These are phyloP conservation scores for Ptyas mucosa DNA, from an alignment of 2,113 vertebrate species.

Conservation along the genomic window DNA sequence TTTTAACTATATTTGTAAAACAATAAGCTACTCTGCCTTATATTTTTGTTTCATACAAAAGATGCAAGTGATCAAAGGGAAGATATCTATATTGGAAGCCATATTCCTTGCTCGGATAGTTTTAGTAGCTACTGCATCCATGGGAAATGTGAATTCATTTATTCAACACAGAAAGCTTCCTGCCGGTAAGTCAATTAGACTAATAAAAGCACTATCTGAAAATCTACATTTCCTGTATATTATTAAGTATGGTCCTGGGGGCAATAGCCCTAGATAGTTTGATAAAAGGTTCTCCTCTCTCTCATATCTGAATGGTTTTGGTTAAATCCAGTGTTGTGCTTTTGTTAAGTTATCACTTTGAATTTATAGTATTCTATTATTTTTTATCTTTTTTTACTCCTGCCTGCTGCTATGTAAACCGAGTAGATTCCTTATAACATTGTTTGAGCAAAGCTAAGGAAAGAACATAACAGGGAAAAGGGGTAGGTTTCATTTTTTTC, in stretches of 20 bases:
- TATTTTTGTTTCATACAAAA: slow-evolving; percentile 61
- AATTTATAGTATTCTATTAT: not conserved
- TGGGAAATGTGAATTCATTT: slow-evolving; percentile 90
- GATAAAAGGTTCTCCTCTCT: not conserved
- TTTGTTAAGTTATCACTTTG: not conserved
- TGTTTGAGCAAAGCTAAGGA: not conserved
- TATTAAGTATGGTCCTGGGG: not conserved
- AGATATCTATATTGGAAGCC: slow-evolving; percentile 84
- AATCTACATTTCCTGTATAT: not conserved
- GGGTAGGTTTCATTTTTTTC: not conserved
- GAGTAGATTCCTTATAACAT: not conserved
- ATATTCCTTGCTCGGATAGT: slow-evolving; percentile 85
- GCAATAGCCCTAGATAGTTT: not conserved
- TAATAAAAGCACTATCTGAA: not conserved
- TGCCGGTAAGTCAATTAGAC: slow-evolving; percentile 81
- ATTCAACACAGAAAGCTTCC: slow-evolving; percentile 84
- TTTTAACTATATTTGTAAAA: not conserved
- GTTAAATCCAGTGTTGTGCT: not conserved
- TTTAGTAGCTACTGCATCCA: slow-evolving; percentile 88
- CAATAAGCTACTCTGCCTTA: slow-evolving; percentile 2
- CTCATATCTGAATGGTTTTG: not conserved
- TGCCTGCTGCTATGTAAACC: not conserved
- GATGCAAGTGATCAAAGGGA: slow-evolving; percentile 88
- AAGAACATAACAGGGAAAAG: not conserved
- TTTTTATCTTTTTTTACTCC: not conserved